Base-by-base conservation (phyloP, 2,113 vertebrate genomes). In the Cacatua alba region DNA sequence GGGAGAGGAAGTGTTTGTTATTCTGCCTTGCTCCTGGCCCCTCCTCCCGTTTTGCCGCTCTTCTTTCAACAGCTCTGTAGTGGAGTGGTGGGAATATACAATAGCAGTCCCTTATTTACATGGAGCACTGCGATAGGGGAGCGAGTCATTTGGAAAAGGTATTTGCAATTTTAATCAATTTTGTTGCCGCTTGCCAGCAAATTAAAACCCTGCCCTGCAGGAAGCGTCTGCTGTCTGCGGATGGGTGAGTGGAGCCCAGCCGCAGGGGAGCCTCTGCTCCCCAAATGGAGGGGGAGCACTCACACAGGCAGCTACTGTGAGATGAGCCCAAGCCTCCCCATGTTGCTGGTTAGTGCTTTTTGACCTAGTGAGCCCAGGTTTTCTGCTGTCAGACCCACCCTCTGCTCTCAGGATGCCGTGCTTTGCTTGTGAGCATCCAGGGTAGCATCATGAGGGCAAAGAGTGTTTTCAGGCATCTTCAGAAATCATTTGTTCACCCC, bases 81-180 rank as follows among this genome's bases (percentile, higher is more conserved):
- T 2, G 3, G 52, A 87, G 93, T 4, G 0, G 87, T 80, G 91
- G 75, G 90, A 85, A 84, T 79, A 24, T 33, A 35, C 41, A 59
- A 9, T 3, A 26, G 67, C 87, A 83, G 85, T 8, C 59, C 13
- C 52, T 82, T 63, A 77, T 95, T 94, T 90, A 79, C 67, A 52
- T 24, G 75, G 87, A 86, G 83, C 10, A 5, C 35, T 57, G 74
- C 0, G 31, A 80, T 7, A 91, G 93, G 63, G 82, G 91, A 91
- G 91, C 55, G 85, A 95, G 28, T 65, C 5, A 74, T 62, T 87
- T 77, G 70, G 70, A 46, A 95, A 92, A 90, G 82, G 87, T 90
- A 59, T 70, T 96, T 91, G 93, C 92, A 96, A 90, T 95, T 96
- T 93, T 96, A 96, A 96, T 97, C 88, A 91, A 92, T 96, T 96